Percentiles rank a stretch among this genome's conserved stretches.
Evolutionary conservation across 2,888 invertebrate genomes (phyloP).

Genomic region (Phymatocera aterrima): DNA sequence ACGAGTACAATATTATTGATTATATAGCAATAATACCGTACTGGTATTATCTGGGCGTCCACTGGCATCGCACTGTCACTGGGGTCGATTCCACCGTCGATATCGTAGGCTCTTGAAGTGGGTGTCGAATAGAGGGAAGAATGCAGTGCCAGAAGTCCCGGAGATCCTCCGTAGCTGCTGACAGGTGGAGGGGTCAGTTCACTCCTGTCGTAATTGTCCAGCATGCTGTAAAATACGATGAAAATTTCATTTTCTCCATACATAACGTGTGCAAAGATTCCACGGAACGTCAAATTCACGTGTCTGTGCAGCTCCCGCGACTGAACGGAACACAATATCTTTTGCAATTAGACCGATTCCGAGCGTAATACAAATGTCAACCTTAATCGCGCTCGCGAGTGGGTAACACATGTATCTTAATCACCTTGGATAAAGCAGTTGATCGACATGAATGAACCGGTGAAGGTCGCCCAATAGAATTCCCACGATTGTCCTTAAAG

Average conservation of each 20-base stretch:
- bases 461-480: slow-evolving; percentile 73
- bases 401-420: slow-evolving; percentile 65
- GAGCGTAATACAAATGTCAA: neutral
- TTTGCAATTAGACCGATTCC: neutral
- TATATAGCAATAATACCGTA: slow-evolving; percentile 53
- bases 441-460: slow-evolving; percentile 75
- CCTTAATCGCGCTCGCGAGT: neutral
- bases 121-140: slow-evolving; percentile 71
- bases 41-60: slow-evolving; percentile 73
- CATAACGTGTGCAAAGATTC: too few species aligned
- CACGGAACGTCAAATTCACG: neutral
- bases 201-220: slow-evolving; percentile 74
- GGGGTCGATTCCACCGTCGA: slow-evolving; percentile 71
- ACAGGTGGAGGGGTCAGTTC: slow-evolving; percentile 73
- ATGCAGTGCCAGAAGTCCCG: slow-evolving; percentile 71
- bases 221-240: slow-evolving; percentile 69
- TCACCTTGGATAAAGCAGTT: slow-evolving; percentile 70
- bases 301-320: neutral
- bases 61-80: slow-evolving; percentile 72
- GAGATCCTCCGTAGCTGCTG: slow-evolving; percentile 70
- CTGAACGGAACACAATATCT: too few species aligned
- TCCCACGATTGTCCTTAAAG: slow-evolving; percentile 74
- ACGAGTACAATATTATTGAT: neutral
- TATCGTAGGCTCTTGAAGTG: slow-evolving; percentile 69
- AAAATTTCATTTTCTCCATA: too few species aligned